These are phyloP conservation scores for Diaperis boleti DNA, from an alignment of 2,888 invertebrate genomes.

Conservation along the genomic window DNA sequence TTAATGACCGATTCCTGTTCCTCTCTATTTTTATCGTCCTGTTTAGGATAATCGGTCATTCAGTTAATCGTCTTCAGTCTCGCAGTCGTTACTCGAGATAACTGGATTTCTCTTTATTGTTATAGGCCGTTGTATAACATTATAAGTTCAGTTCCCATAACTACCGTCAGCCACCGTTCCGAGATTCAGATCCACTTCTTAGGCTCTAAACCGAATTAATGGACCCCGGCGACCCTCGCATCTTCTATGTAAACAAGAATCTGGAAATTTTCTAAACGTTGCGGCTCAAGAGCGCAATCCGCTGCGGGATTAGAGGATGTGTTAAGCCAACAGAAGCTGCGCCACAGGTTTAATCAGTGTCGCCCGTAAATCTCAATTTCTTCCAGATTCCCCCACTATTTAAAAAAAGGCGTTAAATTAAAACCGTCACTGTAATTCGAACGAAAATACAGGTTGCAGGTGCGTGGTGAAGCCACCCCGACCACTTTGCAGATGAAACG, in stretches of 20 bases:
- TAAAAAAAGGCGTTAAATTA: slow-evolving; percentile 2
- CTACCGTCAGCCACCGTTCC: slow-evolving; percentile 11
- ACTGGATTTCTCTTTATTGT: slow-evolving; percentile 28
- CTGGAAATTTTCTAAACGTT: slow-evolving; percentile 1
- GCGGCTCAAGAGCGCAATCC: slow-evolving; percentile 10
- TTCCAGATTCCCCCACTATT: slow-evolving; percentile 7
- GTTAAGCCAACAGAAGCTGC: slow-evolving; percentile 14
- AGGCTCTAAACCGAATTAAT: slow-evolving; percentile 6
- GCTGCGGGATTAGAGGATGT: slow-evolving; percentile 8
- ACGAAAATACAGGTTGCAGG: slow-evolving; percentile 8
- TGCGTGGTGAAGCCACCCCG: slow-evolving; percentile 5
- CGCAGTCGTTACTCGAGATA: slow-evolving; percentile 22
- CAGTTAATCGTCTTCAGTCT: slow-evolving; percentile 19
- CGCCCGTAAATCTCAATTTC: slow-evolving; percentile 23
- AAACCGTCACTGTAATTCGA: slow-evolving; percentile 7
- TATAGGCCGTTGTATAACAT: slow-evolving; percentile 24
- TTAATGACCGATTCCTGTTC: slow-evolving; percentile 1
- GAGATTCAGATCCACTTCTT: slow-evolving; percentile 3
- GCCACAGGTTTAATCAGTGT: slow-evolving; percentile 31
- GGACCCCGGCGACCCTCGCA: neutral
- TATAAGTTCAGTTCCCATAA: slow-evolving; percentile 21
- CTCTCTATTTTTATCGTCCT: slow-evolving; percentile 22
- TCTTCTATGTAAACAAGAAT: slow-evolving; percentile 4
- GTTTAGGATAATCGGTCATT: slow-evolving; percentile 29
- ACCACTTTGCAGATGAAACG: slow-evolving; percentile 8